Conservation (phyloP, 2,113 vertebrate genomes). For the Mormyrus iriodes region DNA sequence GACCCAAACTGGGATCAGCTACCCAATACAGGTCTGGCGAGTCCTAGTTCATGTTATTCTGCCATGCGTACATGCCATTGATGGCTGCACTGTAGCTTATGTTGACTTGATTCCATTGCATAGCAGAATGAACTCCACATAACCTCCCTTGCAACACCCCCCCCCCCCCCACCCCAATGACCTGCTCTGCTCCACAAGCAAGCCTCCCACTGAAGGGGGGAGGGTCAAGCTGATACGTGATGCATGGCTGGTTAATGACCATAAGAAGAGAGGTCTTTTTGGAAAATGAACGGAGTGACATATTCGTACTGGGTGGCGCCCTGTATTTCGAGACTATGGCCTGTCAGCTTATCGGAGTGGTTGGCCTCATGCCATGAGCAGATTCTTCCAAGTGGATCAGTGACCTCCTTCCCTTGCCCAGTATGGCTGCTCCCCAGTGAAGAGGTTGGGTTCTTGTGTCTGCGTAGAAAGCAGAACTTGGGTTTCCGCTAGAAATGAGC, state of each 20-base stretch:
- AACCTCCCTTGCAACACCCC: not conserved
- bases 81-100: not conserved
- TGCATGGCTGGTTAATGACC: not conserved
- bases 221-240: not conserved
- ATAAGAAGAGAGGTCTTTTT: not conserved
- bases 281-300: not conserved
- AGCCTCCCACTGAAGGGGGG: too few species aligned
- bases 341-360: not conserved
- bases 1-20: not conserved
- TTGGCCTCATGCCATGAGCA: not conserved
- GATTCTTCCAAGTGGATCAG: slow-evolving; percentile 1
- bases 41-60: not conserved
- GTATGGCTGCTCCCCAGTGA: not conserved
- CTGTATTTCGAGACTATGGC: not conserved
- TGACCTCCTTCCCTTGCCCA: not conserved
- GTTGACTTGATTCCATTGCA: not conserved
- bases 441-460: not conserved
- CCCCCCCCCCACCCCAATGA: not conserved
- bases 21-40: not conserved
- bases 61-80: not conserved
- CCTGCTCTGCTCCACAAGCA: not conserved
- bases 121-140: not conserved
- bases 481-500: not conserved
- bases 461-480: not conserved
- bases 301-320: not conserved